phyloP scores from a whole-genome alignment of 1,140 invertebrate species.

The Drosophila guanche region DNA sequence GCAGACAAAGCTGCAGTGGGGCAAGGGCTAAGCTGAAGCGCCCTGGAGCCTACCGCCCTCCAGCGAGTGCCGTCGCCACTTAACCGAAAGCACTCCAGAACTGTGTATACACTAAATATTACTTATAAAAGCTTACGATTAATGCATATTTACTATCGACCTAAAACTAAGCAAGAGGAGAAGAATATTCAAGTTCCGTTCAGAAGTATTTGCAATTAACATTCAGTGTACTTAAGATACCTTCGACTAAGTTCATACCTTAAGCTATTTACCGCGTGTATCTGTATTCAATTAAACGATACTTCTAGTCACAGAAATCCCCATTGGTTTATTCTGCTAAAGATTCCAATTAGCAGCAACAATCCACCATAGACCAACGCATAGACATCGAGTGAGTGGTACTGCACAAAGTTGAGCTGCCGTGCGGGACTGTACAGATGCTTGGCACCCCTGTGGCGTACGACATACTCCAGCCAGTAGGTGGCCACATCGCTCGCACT shows the following conservation, averaged over 20 bases:
- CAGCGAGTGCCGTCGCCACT: conserved; percentile 13
- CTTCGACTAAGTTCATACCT: conserved; percentile 51
- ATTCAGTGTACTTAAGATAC: conserved; percentile 75
- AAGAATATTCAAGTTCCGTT: conserved; percentile 20
- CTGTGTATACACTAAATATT: conserved; percentile 64
- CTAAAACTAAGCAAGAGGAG: conserved; percentile 11
- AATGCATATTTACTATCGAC: not conserved
- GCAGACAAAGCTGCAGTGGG: conserved; percentile 38
- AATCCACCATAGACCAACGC: conserved; percentile 20
- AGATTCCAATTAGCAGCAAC: conserved; percentile 1
- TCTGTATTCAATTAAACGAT: conserved; percentile 63
- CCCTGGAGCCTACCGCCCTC: no score
- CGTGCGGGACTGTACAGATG: conserved; percentile 74
- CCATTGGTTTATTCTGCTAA: conserved; percentile 20
- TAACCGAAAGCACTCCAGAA: conserved; percentile 44
- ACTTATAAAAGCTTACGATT: conserved; percentile 14
- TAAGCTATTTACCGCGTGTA: conserved; percentile 42
- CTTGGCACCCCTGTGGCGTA: conserved; percentile 83
- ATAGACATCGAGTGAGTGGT: conserved; percentile 51
- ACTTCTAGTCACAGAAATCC: conserved; percentile 65
- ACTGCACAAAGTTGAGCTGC: conserved; percentile 41
- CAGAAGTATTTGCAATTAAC: conserved; percentile 70
- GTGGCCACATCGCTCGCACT: conserved; percentile 41
- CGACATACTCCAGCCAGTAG: conserved; percentile 76
- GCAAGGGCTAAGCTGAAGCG: conserved; percentile 47